Evolutionary conservation across 2,888 invertebrate genomes (phyloP).

Genomic region (Marasmarcha lunaedactyla): DNA sequence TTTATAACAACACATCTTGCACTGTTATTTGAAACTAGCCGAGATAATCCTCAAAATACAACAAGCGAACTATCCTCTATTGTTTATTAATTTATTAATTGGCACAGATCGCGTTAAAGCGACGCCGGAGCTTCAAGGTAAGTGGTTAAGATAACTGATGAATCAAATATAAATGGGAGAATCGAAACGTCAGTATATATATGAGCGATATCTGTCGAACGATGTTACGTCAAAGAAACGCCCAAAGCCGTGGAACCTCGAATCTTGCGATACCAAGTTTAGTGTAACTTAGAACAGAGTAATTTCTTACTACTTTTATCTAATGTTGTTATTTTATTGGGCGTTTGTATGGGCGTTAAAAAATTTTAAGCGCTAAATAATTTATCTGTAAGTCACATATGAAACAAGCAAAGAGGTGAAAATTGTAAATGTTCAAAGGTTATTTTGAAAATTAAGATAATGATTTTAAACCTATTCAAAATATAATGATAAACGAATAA

Average conservation of each 20-base stretch:
- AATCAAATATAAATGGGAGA: constrained; percentile 52
- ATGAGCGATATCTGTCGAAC: constrained; percentile 55
- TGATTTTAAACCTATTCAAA: no score
- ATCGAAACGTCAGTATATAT: constrained; percentile 58
- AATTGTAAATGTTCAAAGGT: no score
- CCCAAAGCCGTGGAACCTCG: constrained; percentile 53
- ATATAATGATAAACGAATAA: no score
- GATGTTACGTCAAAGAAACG: constrained; percentile 67
- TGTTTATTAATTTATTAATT: constrained; percentile 24
- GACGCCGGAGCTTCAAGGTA: constrained; percentile 58
- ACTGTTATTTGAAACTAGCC: constrained; percentile 16
- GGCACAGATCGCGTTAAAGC: constrained; percentile 27
- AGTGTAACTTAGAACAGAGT: no score
- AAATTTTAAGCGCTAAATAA: no score
- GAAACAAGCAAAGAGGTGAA: no score
- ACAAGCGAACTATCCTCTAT: constrained; percentile 17
- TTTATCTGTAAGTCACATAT: no score
- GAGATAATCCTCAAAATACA: constrained; percentile 11
- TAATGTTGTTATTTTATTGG: no score
- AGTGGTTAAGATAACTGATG: constrained; percentile 62
- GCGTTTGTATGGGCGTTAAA: no score
- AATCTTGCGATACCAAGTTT: constrained; percentile 47
- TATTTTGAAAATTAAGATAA: no score
- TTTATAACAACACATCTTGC: constrained; percentile 60
- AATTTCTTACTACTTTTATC: no score